Conservation (phyloP, 1,140 invertebrate species). For the Capitella teleta region DNA sequence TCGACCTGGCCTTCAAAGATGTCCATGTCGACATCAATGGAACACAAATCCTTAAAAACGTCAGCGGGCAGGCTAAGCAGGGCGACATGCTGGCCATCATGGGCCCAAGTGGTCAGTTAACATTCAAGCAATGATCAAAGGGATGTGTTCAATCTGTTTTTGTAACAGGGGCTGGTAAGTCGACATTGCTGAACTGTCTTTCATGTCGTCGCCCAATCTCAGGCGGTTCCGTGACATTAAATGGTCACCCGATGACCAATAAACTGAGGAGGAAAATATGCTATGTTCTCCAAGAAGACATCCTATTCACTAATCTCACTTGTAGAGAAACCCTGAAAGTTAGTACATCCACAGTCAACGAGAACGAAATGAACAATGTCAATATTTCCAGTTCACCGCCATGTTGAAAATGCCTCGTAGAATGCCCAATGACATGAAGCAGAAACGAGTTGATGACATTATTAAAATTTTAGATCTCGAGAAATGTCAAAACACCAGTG, state of each 20-base stretch:
- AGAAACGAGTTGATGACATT: constrained; percentile 67
- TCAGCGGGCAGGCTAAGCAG: too few species aligned
- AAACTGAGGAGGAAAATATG: constrained; percentile 64
- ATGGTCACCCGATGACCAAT: constrained; percentile 63
- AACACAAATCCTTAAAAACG: too few species aligned
- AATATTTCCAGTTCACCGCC: constrained; percentile 57
- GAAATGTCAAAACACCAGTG: constrained; percentile 66
- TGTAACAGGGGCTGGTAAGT: constrained; percentile 60
- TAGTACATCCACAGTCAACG: neutral
- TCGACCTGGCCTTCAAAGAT: too few species aligned
- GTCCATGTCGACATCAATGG: too few species aligned
- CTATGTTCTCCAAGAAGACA: constrained; percentile 73
- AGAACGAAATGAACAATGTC: constrained; percentile 7
- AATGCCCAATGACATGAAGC: constrained; percentile 61
- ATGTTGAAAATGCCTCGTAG: constrained; percentile 62
- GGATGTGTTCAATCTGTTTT: too few species aligned
- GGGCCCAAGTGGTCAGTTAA: too few species aligned
- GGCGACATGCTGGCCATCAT: too few species aligned
- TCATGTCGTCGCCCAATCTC: constrained; percentile 54
- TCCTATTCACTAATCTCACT: constrained; percentile 71
- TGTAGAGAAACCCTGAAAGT: constrained; percentile 62
- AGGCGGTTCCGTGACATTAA: constrained; percentile 60
- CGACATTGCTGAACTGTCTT: constrained; percentile 60
- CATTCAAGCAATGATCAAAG: too few species aligned
- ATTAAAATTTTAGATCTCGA: constrained; percentile 64